phyloP scores from a whole-genome alignment of 2,113 vertebrate species.

The Mesembrinibis cayennensis region DNA sequence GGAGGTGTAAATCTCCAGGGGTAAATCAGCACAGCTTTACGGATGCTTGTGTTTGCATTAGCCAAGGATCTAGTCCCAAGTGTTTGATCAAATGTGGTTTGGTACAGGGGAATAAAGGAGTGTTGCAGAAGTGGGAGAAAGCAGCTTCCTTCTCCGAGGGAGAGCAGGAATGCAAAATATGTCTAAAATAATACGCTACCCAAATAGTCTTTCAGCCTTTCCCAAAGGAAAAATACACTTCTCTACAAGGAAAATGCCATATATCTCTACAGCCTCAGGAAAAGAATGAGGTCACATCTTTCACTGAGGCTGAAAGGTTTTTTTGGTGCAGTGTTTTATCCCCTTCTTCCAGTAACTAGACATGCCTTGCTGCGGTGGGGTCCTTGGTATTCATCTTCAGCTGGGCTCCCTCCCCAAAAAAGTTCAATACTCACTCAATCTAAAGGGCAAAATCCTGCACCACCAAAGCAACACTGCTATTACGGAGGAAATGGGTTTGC shows the following conservation, averaged over 20 bases:
- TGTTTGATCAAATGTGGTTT: neutral
- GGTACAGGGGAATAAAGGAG: neutral
- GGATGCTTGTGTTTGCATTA: neutral
- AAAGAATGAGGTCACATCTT: conserved; percentile 45
- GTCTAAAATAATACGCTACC: conserved; percentile 41
- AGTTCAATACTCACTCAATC: neutral
- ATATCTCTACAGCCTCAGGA: neutral
- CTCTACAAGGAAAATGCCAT: conserved; percentile 19
- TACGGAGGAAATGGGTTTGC: neutral
- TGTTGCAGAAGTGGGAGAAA: neutral
- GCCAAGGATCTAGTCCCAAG: neutral
- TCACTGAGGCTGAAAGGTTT: neutral
- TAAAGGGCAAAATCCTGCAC: neutral
- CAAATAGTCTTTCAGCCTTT: conserved; percentile 37
- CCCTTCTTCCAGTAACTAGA: neutral
- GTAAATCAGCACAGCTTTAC: neutral
- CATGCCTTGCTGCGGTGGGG: neutral
- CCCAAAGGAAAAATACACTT: conserved; percentile 12
- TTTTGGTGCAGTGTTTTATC: neutral
- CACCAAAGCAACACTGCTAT: neutral
- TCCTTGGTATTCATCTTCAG: neutral
- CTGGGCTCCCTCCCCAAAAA: neutral
- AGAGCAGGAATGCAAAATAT: conserved; percentile 20
- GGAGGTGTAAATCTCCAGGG: neutral
- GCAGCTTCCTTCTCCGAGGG: neutral